phyloP scores from a whole-genome alignment of 2,888 invertebrate species.

The Caenorhabditis doughertyi region DNA sequence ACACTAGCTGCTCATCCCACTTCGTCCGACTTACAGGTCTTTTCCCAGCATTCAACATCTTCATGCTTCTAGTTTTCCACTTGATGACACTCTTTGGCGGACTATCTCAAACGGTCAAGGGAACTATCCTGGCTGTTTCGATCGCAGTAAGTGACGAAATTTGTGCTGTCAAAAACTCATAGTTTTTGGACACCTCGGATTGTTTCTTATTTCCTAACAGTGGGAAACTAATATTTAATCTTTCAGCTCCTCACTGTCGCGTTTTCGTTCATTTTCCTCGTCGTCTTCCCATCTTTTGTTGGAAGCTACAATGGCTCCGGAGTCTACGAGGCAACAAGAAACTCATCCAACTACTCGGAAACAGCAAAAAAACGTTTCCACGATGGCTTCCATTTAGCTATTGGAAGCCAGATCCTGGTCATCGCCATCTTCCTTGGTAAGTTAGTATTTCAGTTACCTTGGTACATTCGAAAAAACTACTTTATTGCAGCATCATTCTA shows the following conservation, averaged over 20 bases:
- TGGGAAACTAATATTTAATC: no score
- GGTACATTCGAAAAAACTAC: no score
- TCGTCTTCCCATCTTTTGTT: constrained; percentile 18
- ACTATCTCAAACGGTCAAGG: constrained; percentile 14
- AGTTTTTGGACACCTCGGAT: no score
- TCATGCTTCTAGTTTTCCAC: constrained; percentile 6
- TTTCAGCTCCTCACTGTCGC: no score
- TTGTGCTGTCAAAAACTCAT: no score
- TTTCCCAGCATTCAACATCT: constrained; percentile 2
- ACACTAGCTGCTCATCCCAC: background rate
- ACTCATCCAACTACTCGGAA: background rate
- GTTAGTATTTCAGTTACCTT: background rate
- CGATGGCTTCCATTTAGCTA: constrained; percentile 15
- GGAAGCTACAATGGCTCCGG: constrained; percentile 17
- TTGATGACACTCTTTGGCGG: constrained; percentile 5
- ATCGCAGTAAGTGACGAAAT: constrained; percentile 38
- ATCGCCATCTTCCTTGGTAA: constrained; percentile 16
- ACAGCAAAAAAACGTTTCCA: constrained; percentile 15
- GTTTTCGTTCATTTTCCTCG: background rate
- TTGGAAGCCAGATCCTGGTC: constrained; percentile 14
- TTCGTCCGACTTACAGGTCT: constrained; percentile 8
- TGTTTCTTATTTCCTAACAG: no score
- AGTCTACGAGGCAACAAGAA: background rate
- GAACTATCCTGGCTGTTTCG: constrained; percentile 8
- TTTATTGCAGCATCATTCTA: constrained; percentile 1